A percentile compares a stretch with the other conserved stretches of the same genome.
Evolutionary conservation across 1,140 invertebrate genomes (phyloP).

Genomic region (Ylistrum balloti): DNA sequence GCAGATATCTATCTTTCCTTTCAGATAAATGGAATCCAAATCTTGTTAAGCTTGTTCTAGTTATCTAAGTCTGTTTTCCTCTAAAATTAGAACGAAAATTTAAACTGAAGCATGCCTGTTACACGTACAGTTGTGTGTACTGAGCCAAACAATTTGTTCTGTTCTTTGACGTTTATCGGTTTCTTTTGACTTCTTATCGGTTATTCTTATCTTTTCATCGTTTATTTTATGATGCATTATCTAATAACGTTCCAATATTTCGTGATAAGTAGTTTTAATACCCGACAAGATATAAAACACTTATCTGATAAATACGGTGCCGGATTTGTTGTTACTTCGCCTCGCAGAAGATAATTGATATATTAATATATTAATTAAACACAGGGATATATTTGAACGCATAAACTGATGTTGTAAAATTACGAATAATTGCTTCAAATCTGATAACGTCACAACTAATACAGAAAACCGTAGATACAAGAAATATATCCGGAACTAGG

Average conservation of each 20-base stretch:
- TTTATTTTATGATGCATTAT: neutral
- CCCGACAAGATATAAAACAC: neutral
- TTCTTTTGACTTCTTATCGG: neutral
- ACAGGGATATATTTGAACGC: neutral
- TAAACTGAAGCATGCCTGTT: neutral
- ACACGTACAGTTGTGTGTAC: neutral
- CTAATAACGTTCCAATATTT: neutral
- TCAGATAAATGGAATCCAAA: neutral
- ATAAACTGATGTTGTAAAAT: neutral
- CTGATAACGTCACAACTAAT: neutral
- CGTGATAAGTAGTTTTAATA: neutral
- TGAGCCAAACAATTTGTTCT: neutral
- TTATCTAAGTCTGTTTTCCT: neutral
- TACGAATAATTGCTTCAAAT: neutral
- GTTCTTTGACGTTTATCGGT: neutral
- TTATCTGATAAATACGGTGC: neutral
- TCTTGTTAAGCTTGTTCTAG: neutral
- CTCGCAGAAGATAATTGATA: neutral
- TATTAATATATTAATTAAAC: too few relatives aligned
- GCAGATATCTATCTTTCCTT: neutral
- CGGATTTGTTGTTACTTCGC: neutral
- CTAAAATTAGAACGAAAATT: neutral
- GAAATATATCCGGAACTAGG: too few relatives aligned
- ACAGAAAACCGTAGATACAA: neutral
- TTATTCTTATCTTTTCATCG: neutral